These are phyloP conservation scores for Furcula furcula DNA, from an alignment of 2,888 invertebrate species.

Conservation along the genomic window DNA sequence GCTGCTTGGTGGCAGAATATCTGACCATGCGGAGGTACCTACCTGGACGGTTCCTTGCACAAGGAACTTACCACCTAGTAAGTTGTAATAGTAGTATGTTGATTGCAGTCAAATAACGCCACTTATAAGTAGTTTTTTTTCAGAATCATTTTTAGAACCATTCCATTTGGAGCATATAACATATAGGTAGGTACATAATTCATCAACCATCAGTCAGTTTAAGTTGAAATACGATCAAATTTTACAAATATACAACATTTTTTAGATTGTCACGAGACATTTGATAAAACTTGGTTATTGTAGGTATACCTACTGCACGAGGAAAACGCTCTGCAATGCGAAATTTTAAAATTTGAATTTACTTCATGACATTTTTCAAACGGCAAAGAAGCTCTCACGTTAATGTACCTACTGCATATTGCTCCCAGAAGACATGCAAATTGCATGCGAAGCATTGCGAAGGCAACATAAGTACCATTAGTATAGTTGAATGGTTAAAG, in stretches of 20 bases:
- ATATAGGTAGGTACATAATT: too few species aligned
- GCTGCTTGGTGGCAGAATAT: too few species aligned
- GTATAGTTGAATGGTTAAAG: too few species aligned
- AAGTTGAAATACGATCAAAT: neutral
- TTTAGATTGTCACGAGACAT: slow-evolving; percentile 3
- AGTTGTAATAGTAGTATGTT: too few species aligned
- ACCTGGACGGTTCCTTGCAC: too few species aligned
- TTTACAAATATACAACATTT: neutral
- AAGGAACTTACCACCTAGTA: too few species aligned
- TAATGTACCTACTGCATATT: slow-evolving; percentile 27
- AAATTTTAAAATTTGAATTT: slow-evolving; percentile 23
- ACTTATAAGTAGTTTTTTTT: too few species aligned
- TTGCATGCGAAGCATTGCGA: slow-evolving; percentile 22
- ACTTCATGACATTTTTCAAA: slow-evolving; percentile 30
- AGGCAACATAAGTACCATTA: slow-evolving; percentile 19
- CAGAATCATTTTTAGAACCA: too few species aligned
- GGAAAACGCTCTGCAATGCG: slow-evolving; percentile 14
- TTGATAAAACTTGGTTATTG: too few species aligned
- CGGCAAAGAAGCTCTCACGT: slow-evolving; percentile 25
- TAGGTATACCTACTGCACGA: neutral
- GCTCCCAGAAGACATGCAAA: slow-evolving; percentile 20
- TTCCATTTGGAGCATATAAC: too few species aligned
- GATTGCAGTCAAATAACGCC: too few species aligned
- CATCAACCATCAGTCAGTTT: neutral
- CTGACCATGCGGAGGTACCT: too few species aligned